Conservation (phyloP, 1,140 invertebrate species). For the Pogonognathellus flavescens region DNA sequence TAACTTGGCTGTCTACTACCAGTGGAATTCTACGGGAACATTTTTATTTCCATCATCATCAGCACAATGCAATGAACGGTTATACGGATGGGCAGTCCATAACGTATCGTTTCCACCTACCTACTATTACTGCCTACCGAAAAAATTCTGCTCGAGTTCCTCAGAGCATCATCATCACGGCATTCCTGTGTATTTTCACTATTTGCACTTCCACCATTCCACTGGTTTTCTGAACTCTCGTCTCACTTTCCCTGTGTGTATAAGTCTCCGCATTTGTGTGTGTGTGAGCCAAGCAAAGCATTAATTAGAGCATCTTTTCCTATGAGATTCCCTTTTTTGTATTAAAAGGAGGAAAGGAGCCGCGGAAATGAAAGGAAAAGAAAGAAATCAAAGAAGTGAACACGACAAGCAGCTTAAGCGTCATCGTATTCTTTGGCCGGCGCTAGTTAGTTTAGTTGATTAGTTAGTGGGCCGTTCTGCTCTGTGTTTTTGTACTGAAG, state of each 20-base stretch:
- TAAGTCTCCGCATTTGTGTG: not conserved
- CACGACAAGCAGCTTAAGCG: slow-evolving; percentile 1
- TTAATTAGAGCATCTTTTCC: slow-evolving; percentile 32
- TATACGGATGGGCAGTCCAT: not conserved
- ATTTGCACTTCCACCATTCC: no score
- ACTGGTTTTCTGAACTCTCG: no score
- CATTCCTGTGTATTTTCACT: no score
- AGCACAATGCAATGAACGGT: not conserved
- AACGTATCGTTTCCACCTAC: no score
- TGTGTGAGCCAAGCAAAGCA: not conserved
- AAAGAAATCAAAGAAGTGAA: slow-evolving; percentile 27
- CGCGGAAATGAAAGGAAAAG: slow-evolving; percentile 28
- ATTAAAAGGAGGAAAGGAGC: slow-evolving; percentile 32
- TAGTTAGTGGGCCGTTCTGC: slow-evolving; percentile 3
- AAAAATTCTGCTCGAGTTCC: no score
- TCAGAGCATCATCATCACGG: no score
- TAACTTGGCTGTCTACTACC: not conserved
- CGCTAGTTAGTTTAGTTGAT: slow-evolving; percentile 27
- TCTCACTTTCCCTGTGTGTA: not conserved
- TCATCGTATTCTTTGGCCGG: not conserved
- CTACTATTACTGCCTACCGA: no score
- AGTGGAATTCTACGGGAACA: not conserved
- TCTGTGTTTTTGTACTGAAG: not conserved
- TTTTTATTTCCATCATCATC: not conserved
- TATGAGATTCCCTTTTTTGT: slow-evolving; percentile 25